Evolutionary conservation across 2,113 vertebrate species (phyloP).

Genomic region (Corythaeola cristata): DNA sequence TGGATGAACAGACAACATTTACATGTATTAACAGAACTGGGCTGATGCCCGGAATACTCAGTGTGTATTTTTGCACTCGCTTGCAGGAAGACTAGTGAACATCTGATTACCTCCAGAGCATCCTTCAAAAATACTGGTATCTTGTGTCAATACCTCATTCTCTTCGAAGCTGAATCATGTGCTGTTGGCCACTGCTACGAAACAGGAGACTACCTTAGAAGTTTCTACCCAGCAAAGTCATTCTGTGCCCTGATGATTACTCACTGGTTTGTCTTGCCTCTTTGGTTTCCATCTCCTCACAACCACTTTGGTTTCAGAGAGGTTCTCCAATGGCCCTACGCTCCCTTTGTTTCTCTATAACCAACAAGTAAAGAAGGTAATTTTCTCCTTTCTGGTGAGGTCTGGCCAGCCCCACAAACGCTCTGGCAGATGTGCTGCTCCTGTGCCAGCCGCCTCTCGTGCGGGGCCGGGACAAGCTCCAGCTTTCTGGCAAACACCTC

Average conservation of each 20-base stretch:
- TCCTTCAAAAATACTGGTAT: background rate
- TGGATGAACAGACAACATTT: rapidly evolving
- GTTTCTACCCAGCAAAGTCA: background rate
- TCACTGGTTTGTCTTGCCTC: background rate
- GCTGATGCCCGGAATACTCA: no score
- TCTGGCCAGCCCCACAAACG: background rate
- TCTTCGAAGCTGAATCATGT: background rate
- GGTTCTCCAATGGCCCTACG: rapidly evolving
- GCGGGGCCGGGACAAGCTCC: no score
- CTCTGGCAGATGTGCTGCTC: background rate
- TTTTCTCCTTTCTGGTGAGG: background rate
- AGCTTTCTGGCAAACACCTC: background rate
- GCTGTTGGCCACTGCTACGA: background rate
- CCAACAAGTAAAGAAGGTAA: rapidly evolving
- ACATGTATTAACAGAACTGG: rapidly evolving
- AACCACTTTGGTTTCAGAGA: no score
- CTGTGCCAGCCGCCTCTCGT: background rate
- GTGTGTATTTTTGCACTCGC: background rate
- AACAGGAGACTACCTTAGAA: no score
- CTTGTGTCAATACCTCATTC: background rate
- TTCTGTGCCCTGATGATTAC: background rate
- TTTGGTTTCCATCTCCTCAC: background rate
- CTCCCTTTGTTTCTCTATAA: no score
- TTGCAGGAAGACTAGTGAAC: background rate
- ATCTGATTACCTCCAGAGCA: background rate